Base-by-base conservation (phyloP, 1,140 invertebrate species). In the Calliopsis andreniformis region DNA sequence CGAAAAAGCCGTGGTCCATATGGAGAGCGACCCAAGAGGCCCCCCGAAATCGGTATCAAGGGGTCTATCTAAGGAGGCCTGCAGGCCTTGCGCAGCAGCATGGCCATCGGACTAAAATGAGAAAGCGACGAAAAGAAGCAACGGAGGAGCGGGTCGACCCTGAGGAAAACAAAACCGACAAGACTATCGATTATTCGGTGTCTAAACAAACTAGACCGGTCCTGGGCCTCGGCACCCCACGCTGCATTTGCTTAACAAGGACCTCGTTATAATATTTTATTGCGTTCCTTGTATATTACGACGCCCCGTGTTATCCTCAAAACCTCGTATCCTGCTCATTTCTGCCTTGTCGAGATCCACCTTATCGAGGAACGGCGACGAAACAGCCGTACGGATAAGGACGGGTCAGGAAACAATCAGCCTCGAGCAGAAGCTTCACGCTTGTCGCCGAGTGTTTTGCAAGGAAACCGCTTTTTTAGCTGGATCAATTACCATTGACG, bases 251-350 rank as follows among this genome's bases (percentile, higher is more conserved):
- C 83, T 90, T 91, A 91, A 91, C 90, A 91, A 92, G 90, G 86
- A 89, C 87, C 91, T 91, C 89, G 91, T 92, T 92, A 92, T 88
- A 88, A 91, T 91, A 90, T 91, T 92, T 91, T 91, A 92, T 91
- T 77, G 47, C 47, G 61, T 25, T 28, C 42, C 59, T 56, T 43
- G 67, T 80, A 70, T 66, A 55, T 51, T 64, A 63, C 73, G 8
- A 51, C 53, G 42, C 32, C 45, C 39, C 59, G 25, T 7, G 45
- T 62, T 62, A 47, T 56, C 35, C 78, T 28, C 43, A 47, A 55
- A 56, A 47, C 30, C 49, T 55, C 49, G 23, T 66, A 20, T 18
- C 43, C 28, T 25, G 20, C 5, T 7, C 16, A 0, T 35, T 56
- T 39, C 35, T 70, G 35, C 20, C 18, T 25, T 23, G 23, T 20